Base-by-base conservation (phyloP, 2,888 invertebrate genomes). In the Neoitamus cyanurus region DNA sequence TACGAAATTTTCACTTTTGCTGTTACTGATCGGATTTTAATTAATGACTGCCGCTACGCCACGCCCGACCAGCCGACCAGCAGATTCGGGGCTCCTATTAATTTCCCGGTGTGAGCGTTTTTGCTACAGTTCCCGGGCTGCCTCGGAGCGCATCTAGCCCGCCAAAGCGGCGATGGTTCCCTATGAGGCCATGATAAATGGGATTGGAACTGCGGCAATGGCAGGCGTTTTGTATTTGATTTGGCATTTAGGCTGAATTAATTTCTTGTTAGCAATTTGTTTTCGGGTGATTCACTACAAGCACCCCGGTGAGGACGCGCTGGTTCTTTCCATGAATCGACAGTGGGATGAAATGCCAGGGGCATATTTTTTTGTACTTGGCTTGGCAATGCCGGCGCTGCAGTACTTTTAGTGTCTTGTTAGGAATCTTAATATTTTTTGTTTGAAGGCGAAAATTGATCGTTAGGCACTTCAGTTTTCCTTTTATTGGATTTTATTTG, bases 21-120 rank as follows among this genome's bases (percentile, higher is more conserved):
- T 83, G 73, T 83, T 73, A 83, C 73, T 83, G 83, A 83, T 83
- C 83, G 83, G 28, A 83, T 83, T 83, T 83, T 83, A 83, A 83
- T 83, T 83, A 83, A 83, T 83, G 83, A 83, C 83, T 83, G 83
- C 73, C 46, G 73, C 42, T 73, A 25, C 31, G 58, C 83, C 83
- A 83, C 83, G 75, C 83, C 83, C 58, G 70, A 3, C 7, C 20
- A 20, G 5, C 5, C 48, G 58, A 9, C 36, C 30, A 68, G 20
- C 69, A 0, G 37, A 31, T 83, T 82, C n/a, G 82, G 75, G 75
- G 37, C 11, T 82, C 58, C 69, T 82, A 82, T 69, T 82, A 82
- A 37, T 82, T 82, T 69, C 69, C 15, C 37, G 20, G 34, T 13
- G 31, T 58, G 13, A 30, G 7, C 30, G 25, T 48, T 78, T 78